Base-by-base conservation (phyloP, 2,113 vertebrate species). In the Saccopteryx bilineata region DNA sequence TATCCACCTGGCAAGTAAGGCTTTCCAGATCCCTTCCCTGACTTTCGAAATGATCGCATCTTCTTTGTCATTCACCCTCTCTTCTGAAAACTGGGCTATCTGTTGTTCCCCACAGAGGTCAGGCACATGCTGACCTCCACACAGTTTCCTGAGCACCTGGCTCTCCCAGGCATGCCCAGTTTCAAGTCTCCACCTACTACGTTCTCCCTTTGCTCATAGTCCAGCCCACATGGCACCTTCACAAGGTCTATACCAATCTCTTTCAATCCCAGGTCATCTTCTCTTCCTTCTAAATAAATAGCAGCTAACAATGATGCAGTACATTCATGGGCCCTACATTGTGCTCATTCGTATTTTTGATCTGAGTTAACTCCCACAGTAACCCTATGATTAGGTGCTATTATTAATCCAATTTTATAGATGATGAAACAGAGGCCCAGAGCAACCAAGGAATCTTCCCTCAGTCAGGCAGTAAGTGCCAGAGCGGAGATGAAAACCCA, bases 371-470 rank as follows among this genome's bases (percentile, higher is more conserved):
- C 63, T 75, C 46, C 78, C 71, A 92, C 21, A 89, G 48, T 65
- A 87, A 50, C 3, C 2, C 7, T 76, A 10, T 56, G 56, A 82
- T 54, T 63, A 84, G 60, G 9, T 7, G 39, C 28, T 46, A 71
- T 13, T 33, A 24, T 75, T 80, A 78, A 90, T 52, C 28, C 52
- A 95, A 1, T 71, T 90, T 95, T 72, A 92, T 6, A 39, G 90
- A 63, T 60, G 65, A 95, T 83, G 28, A 80, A 80, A 80, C 76
- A 90, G 54, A 93, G 76, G 31, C 19, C 48, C 93, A 84, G 87
- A 96, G 46, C 94, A 90, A 82, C 66, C 58, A 61, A 74, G 46
- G 48, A 5, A 76, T 84, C 58, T 78, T 0, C 39, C 31, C 7
- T 48, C 4, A 63, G 1, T 31, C 68, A 96, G 61, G 48, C 23